Conservation (phyloP, 2,797 vertebrate species). For the Setipinna tenuifilis region DNA sequence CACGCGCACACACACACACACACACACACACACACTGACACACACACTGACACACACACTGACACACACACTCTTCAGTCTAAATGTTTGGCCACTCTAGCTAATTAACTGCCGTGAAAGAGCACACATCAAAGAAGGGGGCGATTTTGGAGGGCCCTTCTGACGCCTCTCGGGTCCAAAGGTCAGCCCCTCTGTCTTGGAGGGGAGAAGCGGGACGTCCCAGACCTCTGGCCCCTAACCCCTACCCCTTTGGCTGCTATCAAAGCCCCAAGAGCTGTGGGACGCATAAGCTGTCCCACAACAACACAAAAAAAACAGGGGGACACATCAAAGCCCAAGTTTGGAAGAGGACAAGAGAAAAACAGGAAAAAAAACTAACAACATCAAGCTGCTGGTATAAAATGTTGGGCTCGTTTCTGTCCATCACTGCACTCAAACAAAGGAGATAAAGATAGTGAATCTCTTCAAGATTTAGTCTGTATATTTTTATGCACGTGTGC, state of each 20-base stretch:
- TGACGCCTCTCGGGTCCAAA: slow-evolving; percentile 73
- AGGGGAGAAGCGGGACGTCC: slow-evolving; percentile 75
- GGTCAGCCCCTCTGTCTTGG: slow-evolving; percentile 77
- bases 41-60: slow-evolving; percentile 58
- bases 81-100: slow-evolving; percentile 81
- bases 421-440: slow-evolving; percentile 62
- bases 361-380: slow-evolving; percentile 47
- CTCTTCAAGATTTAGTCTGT: slow-evolving; percentile 82
- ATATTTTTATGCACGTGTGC: no score
- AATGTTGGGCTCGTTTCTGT: slow-evolving; percentile 77
- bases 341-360: slow-evolving; percentile 72
- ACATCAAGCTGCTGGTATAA: slow-evolving; percentile 73
- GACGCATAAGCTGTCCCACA: slow-evolving; percentile 68
- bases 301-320: slow-evolving; percentile 74
- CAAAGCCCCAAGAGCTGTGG: slow-evolving; percentile 75
- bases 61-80: slow-evolving; percentile 72
- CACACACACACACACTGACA: slow-evolving; percentile 1
- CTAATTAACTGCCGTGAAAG: slow-evolving; percentile 83
- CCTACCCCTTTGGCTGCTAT: slow-evolving; percentile 75
- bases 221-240: slow-evolving; percentile 78
- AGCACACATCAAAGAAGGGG: slow-evolving; percentile 76
- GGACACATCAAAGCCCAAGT: slow-evolving; percentile 74
- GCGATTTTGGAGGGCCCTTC: slow-evolving; percentile 67
- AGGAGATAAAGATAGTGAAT: slow-evolving; percentile 93
- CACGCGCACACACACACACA: slow-evolving; percentile 59